Evolutionary conservation across 2,797 vertebrate species (phyloP).

Genomic region (Sylvia borin): DNA sequence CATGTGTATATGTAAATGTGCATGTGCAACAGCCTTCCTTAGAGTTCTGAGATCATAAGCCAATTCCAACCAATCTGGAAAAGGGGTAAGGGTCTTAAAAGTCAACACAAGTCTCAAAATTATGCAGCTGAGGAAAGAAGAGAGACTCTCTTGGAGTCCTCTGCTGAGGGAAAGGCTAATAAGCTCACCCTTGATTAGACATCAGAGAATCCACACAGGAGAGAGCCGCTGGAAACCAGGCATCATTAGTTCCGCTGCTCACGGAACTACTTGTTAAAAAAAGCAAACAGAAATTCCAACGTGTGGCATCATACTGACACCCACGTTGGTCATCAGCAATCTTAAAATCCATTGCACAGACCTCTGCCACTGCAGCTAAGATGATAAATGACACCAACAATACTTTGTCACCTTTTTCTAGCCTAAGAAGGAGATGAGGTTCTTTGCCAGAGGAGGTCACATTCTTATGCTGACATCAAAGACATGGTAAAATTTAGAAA

Average conservation of each 20-base stretch:
- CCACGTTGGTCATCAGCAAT: constrained; percentile 53
- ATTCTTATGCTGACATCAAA: not conserved
- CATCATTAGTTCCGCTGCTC: constrained; percentile 69
- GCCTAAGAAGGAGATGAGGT: not conserved
- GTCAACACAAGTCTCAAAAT: constrained; percentile 12
- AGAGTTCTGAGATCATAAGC: not conserved
- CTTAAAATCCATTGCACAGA: constrained; percentile 26
- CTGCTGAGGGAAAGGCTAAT: constrained; percentile 52
- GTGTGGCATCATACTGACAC: constrained; percentile 41
- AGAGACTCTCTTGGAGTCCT: constrained; percentile 37
- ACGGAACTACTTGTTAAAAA: constrained; percentile 65
- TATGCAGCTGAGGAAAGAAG: constrained; percentile 26
- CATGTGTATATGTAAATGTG: not conserved
- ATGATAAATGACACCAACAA: not conserved
- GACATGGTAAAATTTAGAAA: not conserved
- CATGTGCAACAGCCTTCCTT: not conserved
- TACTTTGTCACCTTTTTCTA: not conserved
- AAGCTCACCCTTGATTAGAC: constrained; percentile 69
- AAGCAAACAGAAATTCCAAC: constrained; percentile 69
- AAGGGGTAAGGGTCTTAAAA: constrained; percentile 9
- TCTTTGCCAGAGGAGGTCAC: constrained; percentile 30
- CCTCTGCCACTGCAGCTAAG: constrained; percentile 11
- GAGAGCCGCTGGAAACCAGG: constrained; percentile 67
- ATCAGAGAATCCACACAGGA: constrained; percentile 71
- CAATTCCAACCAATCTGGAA: not conserved